Base-by-base conservation (phyloP, 2,797 vertebrate genomes). In the Anas bahamensis region DNA sequence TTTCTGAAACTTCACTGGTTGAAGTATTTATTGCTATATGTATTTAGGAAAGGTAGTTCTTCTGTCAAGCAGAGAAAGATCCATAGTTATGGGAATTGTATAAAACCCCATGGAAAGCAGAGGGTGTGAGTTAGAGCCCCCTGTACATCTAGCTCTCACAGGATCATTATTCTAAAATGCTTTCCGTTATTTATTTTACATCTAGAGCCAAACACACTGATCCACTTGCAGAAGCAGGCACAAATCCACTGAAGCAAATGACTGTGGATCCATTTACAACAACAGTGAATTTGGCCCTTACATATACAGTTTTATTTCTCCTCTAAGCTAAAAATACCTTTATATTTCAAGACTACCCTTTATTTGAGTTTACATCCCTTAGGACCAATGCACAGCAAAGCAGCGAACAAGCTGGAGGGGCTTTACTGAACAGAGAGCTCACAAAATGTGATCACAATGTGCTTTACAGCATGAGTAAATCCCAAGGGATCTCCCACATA, bases 291-390 rank as follows among this genome's bases (percentile, higher is more conserved):
- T 91, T 95, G 90, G 86, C 57, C 89, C 90, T 93, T 81, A 91
- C 46, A 70, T 79, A 94, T 11, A 90, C 39, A 60, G 75, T 93
- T 95, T 93, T 96, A 96, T 95, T 96, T 96, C 88, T 94, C 83
- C 93, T 95, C 82, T 86, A 91, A 96, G 94, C 95, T 96, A 96
- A 96, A 97, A 97, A 96, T 96, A 95, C 90, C 86, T 96, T 96
- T 94, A 70, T 93, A 94, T 95, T 96, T 94, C 86, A 95, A 96
- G 88, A 90, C 89, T 96, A 93, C 61, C 77, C 86, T 97, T 96
- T 97, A 93, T 91, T 91, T 96, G 92, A 96, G 96, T 93, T 96
- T 97, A 93, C 92, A 93, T 97, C 96, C 95, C 95, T 91, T 83
- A 97, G 95, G 96, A 97, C 87, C 84, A 93, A 83, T 46, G 17